These are phyloP conservation scores for Meta bourneti DNA, from an alignment of 2,888 invertebrate genomes.

Conservation along the genomic window DNA sequence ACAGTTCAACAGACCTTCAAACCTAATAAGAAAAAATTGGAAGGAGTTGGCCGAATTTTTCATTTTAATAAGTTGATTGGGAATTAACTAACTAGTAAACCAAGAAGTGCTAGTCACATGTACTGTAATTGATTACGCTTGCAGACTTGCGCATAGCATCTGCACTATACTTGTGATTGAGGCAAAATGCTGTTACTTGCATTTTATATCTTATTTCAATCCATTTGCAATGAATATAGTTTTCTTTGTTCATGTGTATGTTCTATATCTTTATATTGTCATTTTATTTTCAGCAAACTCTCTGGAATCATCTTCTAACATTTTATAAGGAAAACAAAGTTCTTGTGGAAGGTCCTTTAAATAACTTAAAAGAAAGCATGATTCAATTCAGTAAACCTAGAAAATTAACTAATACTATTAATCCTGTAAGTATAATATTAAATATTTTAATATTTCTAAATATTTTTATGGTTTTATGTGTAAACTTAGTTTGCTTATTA, in stretches of 20 bases:
- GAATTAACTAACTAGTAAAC: too few species aligned
- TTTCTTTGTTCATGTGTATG: neutral
- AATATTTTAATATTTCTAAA: neutral
- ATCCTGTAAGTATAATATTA: slow-evolving; percentile 84
- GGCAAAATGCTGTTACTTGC: too few species aligned
- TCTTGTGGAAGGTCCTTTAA: slow-evolving; percentile 97
- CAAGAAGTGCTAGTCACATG: too few species aligned
- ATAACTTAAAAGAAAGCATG: slow-evolving; percentile 96
- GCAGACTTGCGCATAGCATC: too few species aligned
- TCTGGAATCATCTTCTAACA: slow-evolving; percentile 98
- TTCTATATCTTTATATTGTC: neutral
- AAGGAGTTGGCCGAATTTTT: too few species aligned
- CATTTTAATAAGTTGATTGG: too few species aligned
- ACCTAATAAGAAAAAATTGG: too few species aligned
- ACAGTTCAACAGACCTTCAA: too few species aligned
- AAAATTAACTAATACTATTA: slow-evolving; percentile 94
- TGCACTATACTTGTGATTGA: too few species aligned
- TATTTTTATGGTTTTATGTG: neutral
- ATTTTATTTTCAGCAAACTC: slow-evolving; percentile 86
- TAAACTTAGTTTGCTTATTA: neutral
- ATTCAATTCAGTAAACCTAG: slow-evolving; percentile 98
- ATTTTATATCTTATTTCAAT: neutral
- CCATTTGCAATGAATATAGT: neutral
- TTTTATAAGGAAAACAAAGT: slow-evolving; percentile 99
- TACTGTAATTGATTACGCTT: too few species aligned